Base-by-base conservation (phyloP, 2,888 invertebrate genomes). In the Stenodera caucasica region DNA sequence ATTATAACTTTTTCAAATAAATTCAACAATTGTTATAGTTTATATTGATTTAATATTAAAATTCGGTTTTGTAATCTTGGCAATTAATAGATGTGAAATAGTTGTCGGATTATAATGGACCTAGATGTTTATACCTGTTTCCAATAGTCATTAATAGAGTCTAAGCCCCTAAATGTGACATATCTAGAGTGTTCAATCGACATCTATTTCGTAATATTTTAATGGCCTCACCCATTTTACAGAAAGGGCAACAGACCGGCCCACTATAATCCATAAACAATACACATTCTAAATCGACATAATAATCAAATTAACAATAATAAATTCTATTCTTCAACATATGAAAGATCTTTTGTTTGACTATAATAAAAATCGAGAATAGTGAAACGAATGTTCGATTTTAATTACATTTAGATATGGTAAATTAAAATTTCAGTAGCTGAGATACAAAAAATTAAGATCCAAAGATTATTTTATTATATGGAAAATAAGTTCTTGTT, bases 371-470 rank as follows among this genome's bases (percentile, higher is more conserved):
- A 26, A 58, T 54, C 57, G 54, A 61, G 58, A 55, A 58, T 51
- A 58, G 55, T 55, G 67, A 60, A 66, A 64, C 69, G 59, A 70
- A 70, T 70, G 68, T 67, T 69, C 64, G 68, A 67, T 71, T 68
- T 70, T 70, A 72, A 72, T 72, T 70, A 70, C 68, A 59, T 70
- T 69, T 66, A 64, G 68, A 66, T 63, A 70, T 62, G 70, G 67
- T 62, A 67, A 60, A 72, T 72, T 72, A 70, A 70, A 70, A 72
- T 70, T 70, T 72, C 70, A 67, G 70, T 67, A 68, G 72, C 70
- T 7, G 7, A 67, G 67, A 69, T 67, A n/a, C n/a, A n/a, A n/a
- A n/a, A n/a, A n/a, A n/a, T n/a, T n/a, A n/a, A n/a, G n/a, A n/a
- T n/a, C n/a, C n/a, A n/a, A n/a, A n/a, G n/a, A n/a, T n/a, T n/a